Evolutionary conservation across 2,797 vertebrate genomes (phyloP), one percentile per base, ranked within the genome.

Genomic region (Anableps anableps): DNA sequence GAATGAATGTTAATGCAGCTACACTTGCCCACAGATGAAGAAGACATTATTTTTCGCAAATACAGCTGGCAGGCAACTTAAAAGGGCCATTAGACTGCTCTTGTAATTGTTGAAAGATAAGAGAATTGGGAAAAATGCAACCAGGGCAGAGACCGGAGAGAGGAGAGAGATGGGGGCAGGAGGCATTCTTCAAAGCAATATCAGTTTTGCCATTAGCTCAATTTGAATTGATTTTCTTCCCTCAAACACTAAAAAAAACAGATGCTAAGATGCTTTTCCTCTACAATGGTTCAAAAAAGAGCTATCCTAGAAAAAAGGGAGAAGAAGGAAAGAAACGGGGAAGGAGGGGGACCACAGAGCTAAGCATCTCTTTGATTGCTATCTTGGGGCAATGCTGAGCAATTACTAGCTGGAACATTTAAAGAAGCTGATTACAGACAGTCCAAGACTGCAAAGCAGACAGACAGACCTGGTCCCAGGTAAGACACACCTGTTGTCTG

Each of bases 341-440:
- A 80, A 77, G 62, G 91, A 93, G 90, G 34, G 82, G 88, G 88
- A 92, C 90, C 89, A 88, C 85, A 89, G 93, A 93, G 95, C 96
- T 95, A 95, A 94, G 90, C 90, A 95, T 96, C 95, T 95, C 95
- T 97, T 96, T 97, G 96, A 97, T 97, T 97, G 95, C 95, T 97
- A 96, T 96, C 96, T 97, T 91, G 94, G 94, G 95, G 95, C 96
- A 95, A 94, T 88, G 84, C 90, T 90, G 94, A 95, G 93, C 96
- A 97, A 97, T 97, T 97, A 96, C 96, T 95, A 95, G 95, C 95
- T 96, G 95, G 92, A 94, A 95, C 95, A 92, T 96, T 95, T 95
- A 96, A 96, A 96, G 95, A 89, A 95, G 95, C 95, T 95, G 96
- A 96, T 95, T 96, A 95, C 94, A 96, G 83, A 92, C 94, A 80